phyloP scores from a whole-genome alignment of 2,113 vertebrate species.

The Oryzias curvinotus region DNA sequence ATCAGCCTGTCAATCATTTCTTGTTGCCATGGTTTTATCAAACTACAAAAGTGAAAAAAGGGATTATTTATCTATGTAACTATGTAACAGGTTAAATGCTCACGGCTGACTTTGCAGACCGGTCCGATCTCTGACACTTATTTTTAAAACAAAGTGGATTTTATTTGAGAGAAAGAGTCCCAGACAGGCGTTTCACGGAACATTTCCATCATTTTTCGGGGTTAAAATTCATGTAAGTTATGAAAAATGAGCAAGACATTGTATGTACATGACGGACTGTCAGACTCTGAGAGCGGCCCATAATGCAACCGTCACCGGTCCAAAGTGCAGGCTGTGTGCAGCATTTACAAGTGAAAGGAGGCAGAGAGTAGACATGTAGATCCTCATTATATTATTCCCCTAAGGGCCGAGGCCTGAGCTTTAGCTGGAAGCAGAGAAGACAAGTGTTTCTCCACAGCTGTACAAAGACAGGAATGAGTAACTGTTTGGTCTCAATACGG shows the following conservation, averaged over 20 bases:
- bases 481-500: constrained; percentile 57
- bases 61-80: too few species aligned
- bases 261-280: constrained; percentile 70
- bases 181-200: too few species aligned
- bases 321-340: constrained; percentile 70
- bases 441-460: constrained; percentile 45
- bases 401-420: constrained; percentile 62
- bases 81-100: too few species aligned
- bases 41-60: too few species aligned
- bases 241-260: constrained; percentile 28
- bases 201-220: too few species aligned
- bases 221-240: constrained; percentile 3
- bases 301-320: constrained; percentile 76
- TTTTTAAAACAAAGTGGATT: too few species aligned
- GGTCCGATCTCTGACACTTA: too few species aligned
- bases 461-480: constrained; percentile 48
- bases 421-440: constrained; percentile 52
- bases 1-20: too few species aligned
- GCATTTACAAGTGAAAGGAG: constrained; percentile 80
- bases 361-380: constrained; percentile 68
- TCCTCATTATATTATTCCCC: constrained; percentile 77
- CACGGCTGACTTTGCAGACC: too few species aligned
- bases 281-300: constrained; percentile 61
- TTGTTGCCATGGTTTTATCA: too few species aligned
- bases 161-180: too few species aligned